Evolutionary conservation across 1,140 invertebrate species (phyloP), one percentile per base, ranked within the genome.

Genomic region (Drosophila sulfurigaster): DNA sequence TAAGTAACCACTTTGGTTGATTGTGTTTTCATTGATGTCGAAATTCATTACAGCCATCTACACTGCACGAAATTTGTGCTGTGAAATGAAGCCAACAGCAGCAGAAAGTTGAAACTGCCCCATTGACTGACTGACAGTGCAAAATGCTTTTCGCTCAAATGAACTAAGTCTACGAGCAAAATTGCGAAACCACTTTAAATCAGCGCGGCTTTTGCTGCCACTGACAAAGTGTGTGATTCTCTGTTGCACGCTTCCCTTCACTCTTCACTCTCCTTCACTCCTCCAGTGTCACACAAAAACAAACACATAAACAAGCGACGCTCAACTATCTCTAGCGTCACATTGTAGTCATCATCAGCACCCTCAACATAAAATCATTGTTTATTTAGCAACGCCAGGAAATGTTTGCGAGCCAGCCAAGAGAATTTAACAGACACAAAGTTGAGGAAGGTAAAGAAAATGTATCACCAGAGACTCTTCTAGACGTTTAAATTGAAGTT

Each of bases 11-110:
- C 83, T 88, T 88, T 78, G 85, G 83, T 88, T 88, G 83, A 88
- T 88, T 88, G 85, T 88, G 75, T 89, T 88, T 85, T 89, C 83
- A 88, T 88, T 88, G 85, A 88, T 89, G 83, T 88, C 82, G 83
- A 88, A 89, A 87, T 88, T 88, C 83, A 87, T 87, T 87, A 88
- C 72, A 68, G 72, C 32, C 54, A 48, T 8, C 54, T 66, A 69
- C 83, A 87, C 83, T 88, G 63, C 54, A 41, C 72, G 38, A 81
- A 79, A 85, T 54, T 54, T 69, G 20, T 57, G 43, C 60, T 10
- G 13, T 10, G 41, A 43, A 43, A 25, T 25, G 20, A 25, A n/a
- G 41, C 6, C 25, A 5, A 30, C 64, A 59, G 35, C 57, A 56
- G 16, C 15, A 57, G 20, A 8, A 38, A 38, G 8, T 46, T 46